Base-by-base conservation (phyloP, 2,113 vertebrate genomes). In the Neopipo cinnamomea region DNA sequence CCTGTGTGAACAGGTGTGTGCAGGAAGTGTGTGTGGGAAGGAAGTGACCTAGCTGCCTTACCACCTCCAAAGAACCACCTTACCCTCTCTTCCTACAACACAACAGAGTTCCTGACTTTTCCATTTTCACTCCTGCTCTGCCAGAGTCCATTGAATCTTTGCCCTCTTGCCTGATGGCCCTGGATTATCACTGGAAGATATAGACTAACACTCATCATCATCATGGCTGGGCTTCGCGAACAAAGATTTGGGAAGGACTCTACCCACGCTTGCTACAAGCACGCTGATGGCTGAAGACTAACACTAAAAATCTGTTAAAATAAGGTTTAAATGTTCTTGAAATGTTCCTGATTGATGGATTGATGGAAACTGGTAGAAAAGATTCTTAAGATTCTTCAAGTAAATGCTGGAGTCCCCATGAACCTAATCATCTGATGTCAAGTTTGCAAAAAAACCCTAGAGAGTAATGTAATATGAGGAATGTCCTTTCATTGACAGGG, bases 121-220 rank as follows among this genome's bases (percentile, higher is more conserved):
- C 31, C 0, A 3, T 71, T 63, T 55, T 72, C 20, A 28, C 42
- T 80, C 21, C 30, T 77, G 10, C 63, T 71, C 14, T 37, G 62
- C 21, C 8, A 14, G 55, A 84, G 24, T 25, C 27, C 19, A 9
- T 7, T 1, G 7, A 83, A 49, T 25, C 18, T 88, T 88, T 73
- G 23, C 14, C 16, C 79, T 30, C 14, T 52, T 72, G 13, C 9
- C 27, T 39, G 12, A 21, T 37, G 20, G 58, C 58, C 33, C 75
- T 79, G 33, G 31, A 71, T 46, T 66, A 44, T 59, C 30, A 58
- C 17, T 8, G 23, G 19, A 30, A 89, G 58, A 67, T 82, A 52
- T 0, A 75, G 24, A 30, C 3, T 27, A 72, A 37, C 4, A 21
- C 25, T 37, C n/a, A n/a, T n/a, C n/a, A n/a, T n/a, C n/a, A n/a